A percentile compares a stretch with the other conserved stretches of the same genome.
Conservation (phyloP, 2,888 invertebrate genomes). For the Ennomos quercinarius region DNA sequence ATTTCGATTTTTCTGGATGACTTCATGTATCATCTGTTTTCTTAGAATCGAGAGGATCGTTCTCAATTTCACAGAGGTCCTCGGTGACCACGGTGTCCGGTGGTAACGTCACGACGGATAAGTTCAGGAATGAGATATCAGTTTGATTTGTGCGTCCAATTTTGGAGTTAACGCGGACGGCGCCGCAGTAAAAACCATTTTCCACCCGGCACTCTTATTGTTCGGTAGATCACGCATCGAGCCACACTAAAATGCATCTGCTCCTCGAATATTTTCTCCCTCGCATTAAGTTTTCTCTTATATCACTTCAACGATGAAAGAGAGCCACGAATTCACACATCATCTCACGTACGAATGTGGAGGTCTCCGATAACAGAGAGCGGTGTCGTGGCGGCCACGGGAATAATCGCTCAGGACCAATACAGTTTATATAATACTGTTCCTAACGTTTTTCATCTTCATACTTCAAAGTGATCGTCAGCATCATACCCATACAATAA, state of each 20-base stretch:
- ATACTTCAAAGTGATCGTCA: not conserved
- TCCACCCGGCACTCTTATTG: conserved; percentile 44
- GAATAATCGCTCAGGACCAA: not conserved
- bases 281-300: conserved; percentile 45
- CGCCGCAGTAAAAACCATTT: conserved; percentile 43
- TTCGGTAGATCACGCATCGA: conserved; percentile 60
- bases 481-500: not conserved
- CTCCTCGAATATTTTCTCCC: conserved; percentile 48
- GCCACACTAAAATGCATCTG: conserved; percentile 64
- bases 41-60: too few species aligned
- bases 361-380: conserved; percentile 25
- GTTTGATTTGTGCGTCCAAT: conserved; percentile 67
- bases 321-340: conserved; percentile 15
- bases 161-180: conserved; percentile 41
- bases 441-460: too few species aligned
- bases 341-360: conserved; percentile 8
- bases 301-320: conserved; percentile 27
- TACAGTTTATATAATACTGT: not conserved
- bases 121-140: conserved; percentile 48
- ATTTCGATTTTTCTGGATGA: conserved; percentile 40
- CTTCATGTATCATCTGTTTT: too few species aligned
- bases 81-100: too few species aligned
- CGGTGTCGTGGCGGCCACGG: conserved; percentile 2
- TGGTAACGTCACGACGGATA: conserved; percentile 34
- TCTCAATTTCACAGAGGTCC: too few species aligned